phyloP scores from a whole-genome alignment of 2,888 invertebrate genomes.

The Cephus pulcher region DNA sequence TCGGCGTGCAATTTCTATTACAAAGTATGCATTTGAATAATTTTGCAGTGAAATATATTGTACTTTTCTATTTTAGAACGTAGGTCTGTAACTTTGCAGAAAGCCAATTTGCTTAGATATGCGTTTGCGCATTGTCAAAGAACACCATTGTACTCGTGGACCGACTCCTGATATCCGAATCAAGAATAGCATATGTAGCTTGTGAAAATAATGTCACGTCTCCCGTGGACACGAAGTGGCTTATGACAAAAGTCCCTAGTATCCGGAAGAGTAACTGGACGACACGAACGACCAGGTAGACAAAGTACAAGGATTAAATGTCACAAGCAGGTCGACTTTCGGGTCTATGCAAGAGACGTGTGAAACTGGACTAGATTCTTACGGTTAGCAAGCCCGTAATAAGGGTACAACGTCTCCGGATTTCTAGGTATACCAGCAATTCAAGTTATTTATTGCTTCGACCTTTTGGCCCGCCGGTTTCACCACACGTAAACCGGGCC shows the following conservation, averaged over 20 bases:
- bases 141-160: too few species aligned
- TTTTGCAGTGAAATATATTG: too few species aligned
- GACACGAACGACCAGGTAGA: background rate
- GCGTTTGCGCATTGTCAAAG: too few species aligned
- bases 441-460: constrained; percentile 63
- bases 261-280: background rate
- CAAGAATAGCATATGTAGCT: background rate
- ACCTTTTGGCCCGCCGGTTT: constrained; percentile 59
- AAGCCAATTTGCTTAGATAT: too few species aligned
- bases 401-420: constrained; percentile 50
- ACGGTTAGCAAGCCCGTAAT: constrained; percentile 35
- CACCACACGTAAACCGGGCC: constrained; percentile 50
- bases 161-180: background rate
- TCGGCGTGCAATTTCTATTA: too few species aligned
- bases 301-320: background rate
- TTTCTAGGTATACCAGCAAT: constrained; percentile 51
- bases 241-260: background rate
- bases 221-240: background rate
- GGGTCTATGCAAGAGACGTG: constrained; percentile 43
- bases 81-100: too few species aligned
- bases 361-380: constrained; percentile 51
- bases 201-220: background rate
- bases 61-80: too few species aligned
- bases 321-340: constrained; percentile 8
- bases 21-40: too few species aligned